Evolutionary conservation across 2,888 invertebrate species (phyloP).

Genomic region (Diloba caeruleocephala): DNA sequence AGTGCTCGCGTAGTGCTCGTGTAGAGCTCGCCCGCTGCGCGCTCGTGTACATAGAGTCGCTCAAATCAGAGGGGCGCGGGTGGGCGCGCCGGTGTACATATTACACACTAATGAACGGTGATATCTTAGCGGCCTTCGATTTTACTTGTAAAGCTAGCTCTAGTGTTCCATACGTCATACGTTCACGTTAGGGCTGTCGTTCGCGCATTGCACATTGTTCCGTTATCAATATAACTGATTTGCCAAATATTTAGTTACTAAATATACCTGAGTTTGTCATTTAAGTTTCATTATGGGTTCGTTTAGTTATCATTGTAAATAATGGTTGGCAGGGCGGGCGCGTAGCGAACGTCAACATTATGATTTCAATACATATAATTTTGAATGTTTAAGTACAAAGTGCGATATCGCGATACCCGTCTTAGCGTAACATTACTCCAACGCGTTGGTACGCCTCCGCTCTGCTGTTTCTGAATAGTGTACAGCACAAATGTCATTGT

Average conservation of each 20-base stretch:
- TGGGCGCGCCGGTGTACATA: slow-evolving; percentile 76
- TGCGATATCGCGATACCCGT: slow-evolving; percentile 62
- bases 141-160: slow-evolving; percentile 88
- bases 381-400: slow-evolving; percentile 73
- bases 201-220: slow-evolving; percentile 69
- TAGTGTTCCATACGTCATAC: slow-evolving; percentile 75
- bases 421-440: slow-evolving; percentile 58
- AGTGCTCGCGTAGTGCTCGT: slow-evolving; percentile 7
- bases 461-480: slow-evolving; percentile 70
- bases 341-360: slow-evolving; percentile 62
- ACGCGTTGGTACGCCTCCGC: slow-evolving; percentile 60
- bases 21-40: slow-evolving; percentile 30
- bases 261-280: slow-evolving; percentile 67
- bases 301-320: slow-evolving; percentile 81
- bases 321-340: slow-evolving; percentile 64
- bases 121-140: slow-evolving; percentile 89
- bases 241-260: slow-evolving; percentile 86
- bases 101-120: slow-evolving; percentile 86
- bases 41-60: slow-evolving; percentile 75
- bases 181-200: slow-evolving; percentile 66
- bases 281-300: slow-evolving; percentile 71
- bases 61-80: slow-evolving; percentile 62
- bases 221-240: slow-evolving; percentile 68
- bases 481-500: slow-evolving; percentile 87
- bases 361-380: slow-evolving; percentile 61